phyloP scores from a whole-genome alignment of 2,888 invertebrate species.

The Ophion slaviceki region DNA sequence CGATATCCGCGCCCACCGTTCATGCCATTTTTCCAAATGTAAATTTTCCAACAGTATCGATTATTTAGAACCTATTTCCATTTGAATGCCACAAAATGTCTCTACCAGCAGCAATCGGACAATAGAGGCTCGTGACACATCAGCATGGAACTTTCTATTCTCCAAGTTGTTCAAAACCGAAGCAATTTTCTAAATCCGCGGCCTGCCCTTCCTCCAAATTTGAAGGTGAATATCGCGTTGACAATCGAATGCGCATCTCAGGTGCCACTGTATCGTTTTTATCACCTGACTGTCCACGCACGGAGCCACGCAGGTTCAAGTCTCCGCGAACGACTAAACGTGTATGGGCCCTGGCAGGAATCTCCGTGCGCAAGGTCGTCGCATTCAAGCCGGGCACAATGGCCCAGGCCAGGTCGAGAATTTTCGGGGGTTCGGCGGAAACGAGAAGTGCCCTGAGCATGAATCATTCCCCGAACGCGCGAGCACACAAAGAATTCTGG shows the following conservation, averaged over 20 bases:
- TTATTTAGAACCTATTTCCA: not conserved
- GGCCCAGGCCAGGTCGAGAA: constrained; percentile 48
- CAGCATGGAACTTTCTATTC: not conserved
- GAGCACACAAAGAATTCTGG: constrained; percentile 49
- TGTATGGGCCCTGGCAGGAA: constrained; percentile 50
- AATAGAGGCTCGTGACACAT: not conserved
- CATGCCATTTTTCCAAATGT: no score
- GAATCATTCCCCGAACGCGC: constrained; percentile 44
- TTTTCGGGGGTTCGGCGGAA: constrained; percentile 46
- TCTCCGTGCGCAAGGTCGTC: constrained; percentile 47
- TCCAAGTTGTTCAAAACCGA: not conserved
- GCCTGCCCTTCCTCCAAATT: no score
- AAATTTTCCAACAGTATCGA: no score
- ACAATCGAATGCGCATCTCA: constrained; percentile 37
- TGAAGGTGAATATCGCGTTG: not conserved
- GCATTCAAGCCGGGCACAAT: constrained; percentile 29
- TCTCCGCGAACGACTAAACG: constrained; percentile 2
- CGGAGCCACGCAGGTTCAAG: not conserved
- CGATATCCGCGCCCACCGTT: no score
- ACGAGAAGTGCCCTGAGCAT: constrained; percentile 39
- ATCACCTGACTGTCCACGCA: constrained; percentile 64
- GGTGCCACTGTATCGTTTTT: constrained; percentile 64
- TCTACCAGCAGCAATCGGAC: not conserved
- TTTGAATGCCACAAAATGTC: not conserved
- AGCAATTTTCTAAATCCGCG: no score